phyloP scores from a whole-genome alignment of 2,113 vertebrate genomes.

The Sigmodon hispidus region DNA sequence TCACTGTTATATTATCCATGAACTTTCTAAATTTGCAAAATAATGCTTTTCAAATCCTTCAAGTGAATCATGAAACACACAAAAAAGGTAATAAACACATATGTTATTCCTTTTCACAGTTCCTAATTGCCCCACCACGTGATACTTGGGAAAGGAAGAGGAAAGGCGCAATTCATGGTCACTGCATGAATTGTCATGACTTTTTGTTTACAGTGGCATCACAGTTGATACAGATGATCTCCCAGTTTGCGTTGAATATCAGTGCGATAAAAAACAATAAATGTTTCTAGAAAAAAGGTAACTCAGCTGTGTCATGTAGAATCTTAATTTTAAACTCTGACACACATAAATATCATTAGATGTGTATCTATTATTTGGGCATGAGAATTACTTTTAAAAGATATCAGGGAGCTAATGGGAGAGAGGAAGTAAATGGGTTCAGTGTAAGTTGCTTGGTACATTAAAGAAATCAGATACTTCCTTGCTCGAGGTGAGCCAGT shows the following conservation, averaged over 20 bases:
- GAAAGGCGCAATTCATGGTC: not conserved
- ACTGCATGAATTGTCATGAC: not conserved
- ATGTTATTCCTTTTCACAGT: not conserved
- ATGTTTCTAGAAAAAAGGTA: not conserved
- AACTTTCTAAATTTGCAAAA: not conserved
- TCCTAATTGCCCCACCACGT: not conserved
- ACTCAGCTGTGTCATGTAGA: not conserved
- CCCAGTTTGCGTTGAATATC: not conserved
- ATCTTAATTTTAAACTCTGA: not conserved
- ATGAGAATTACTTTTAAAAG: not conserved
- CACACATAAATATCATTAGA: not conserved
- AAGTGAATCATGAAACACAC: not conserved
- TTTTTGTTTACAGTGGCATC: not conserved
- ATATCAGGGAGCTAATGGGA: no score
- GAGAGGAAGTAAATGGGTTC: not conserved
- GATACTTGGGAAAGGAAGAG: no score
- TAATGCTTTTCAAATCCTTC: not conserved
- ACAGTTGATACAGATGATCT: not conserved
- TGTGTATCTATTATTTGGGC: not conserved
- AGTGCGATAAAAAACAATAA: not conserved
- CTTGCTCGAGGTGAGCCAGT: not conserved
- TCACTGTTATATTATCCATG: not conserved
- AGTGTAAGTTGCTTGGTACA: not conserved
- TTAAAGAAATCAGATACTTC: not conserved
- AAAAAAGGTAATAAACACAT: not conserved